phyloP scores from a whole-genome alignment of 2,113 vertebrate genomes.

The Mormyrus lacerda region DNA sequence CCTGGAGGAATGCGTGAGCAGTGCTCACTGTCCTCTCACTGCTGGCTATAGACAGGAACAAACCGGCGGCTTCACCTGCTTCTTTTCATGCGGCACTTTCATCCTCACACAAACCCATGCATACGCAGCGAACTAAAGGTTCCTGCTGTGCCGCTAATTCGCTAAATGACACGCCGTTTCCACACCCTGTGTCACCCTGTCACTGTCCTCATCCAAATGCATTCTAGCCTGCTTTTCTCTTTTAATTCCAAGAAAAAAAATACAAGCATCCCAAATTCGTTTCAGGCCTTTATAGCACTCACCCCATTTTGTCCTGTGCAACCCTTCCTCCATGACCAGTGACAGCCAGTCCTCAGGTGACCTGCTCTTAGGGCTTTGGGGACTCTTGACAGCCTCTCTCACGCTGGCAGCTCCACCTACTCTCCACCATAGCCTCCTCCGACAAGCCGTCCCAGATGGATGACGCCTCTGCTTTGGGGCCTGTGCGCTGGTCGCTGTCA shows the following conservation, averaged over 20 bases:
- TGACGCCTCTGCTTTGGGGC: neutral
- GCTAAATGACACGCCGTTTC: neutral
- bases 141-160: neutral
- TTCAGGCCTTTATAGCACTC: neutral
- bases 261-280: neutral
- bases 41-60: neutral
- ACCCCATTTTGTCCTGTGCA: neutral
- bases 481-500: neutral
- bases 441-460: neutral
- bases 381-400: neutral
- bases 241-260: neutral
- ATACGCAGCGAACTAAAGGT: neutral
- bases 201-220: neutral
- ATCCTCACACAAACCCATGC: neutral
- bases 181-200: neutral
- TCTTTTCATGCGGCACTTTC: neutral
- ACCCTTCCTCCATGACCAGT: neutral
- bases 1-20: neutral
- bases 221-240: neutral
- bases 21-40: neutral
- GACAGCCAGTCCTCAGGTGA: neutral
- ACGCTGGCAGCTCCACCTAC: neutral
- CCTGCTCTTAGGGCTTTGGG: neutral
- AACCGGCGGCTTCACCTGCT: neutral
- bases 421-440: neutral